Percentiles rank a stretch among this genome's conserved stretches.
Conservation (phyloP, 2,888 invertebrate genomes). For the Pachycephus smyrnensis region DNA sequence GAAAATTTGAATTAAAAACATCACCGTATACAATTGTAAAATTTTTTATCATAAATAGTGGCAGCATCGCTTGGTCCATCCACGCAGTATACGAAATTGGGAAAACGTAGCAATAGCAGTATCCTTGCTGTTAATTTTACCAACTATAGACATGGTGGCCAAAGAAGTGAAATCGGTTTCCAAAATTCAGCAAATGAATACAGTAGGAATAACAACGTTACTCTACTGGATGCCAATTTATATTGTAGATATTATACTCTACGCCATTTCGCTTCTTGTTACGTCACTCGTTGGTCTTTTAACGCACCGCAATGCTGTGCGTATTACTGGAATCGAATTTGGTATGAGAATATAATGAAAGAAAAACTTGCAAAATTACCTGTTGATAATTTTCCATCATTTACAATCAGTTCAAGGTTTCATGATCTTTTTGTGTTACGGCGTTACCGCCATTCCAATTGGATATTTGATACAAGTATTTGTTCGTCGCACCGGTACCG, state of each 20-base stretch:
- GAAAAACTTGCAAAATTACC: not conserved
- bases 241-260: constrained; percentile 33
- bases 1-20: not conserved
- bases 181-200: constrained; percentile 35
- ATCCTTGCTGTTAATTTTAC: constrained; percentile 33
- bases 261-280: constrained; percentile 23
- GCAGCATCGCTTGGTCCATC: constrained; percentile 32
- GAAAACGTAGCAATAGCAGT: constrained; percentile 33
- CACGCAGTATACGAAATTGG: constrained; percentile 33
- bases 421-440: constrained; percentile 31
- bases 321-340: not conserved
- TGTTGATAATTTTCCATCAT: not conserved
- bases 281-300: not conserved
- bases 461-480: constrained; percentile 34
- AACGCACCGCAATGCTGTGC: not conserved
- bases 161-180: constrained; percentile 28
- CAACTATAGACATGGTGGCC: constrained; percentile 31
- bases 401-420: constrained; percentile 24
- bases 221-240: constrained; percentile 39
- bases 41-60: constrained; percentile 24
- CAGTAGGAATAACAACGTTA: constrained; percentile 25
- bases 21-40: not conserved
- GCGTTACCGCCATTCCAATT: constrained; percentile 31
- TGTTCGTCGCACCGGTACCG: constrained; percentile 19
- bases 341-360: not conserved